Evolutionary conservation across 2,113 vertebrate species (phyloP).

Genomic region (Lepisosteus osseus): DNA sequence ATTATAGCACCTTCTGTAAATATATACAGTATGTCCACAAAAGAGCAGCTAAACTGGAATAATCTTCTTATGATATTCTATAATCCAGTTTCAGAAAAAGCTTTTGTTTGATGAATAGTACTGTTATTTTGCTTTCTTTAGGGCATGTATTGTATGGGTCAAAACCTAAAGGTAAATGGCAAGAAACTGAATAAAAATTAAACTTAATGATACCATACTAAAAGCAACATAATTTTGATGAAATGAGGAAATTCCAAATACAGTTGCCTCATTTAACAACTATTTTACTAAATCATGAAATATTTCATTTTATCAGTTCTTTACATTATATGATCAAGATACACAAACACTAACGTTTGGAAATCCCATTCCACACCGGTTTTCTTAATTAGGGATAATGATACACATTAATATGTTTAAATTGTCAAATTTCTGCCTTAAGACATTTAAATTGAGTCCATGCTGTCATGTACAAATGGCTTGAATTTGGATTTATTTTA

Average conservation of each 20-base stretch:
- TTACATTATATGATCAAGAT: too few species aligned
- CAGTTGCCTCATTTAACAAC: not conserved
- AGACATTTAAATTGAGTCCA: not conserved
- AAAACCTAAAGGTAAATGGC: too few species aligned
- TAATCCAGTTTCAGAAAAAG: too few species aligned
- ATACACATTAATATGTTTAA: too few species aligned
- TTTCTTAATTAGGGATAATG: too few species aligned
- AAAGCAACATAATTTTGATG: not conserved
- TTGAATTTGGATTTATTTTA: not conserved
- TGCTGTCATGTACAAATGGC: not conserved
- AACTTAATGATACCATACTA: not conserved
- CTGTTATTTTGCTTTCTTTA: too few species aligned
- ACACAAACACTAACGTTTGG: too few species aligned
- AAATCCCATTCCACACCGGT: too few species aligned
- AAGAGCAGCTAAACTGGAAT: not conserved
- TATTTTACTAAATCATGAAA: not conserved
- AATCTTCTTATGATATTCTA: not conserved
- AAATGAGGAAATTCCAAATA: too few species aligned
- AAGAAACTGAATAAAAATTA: not conserved
- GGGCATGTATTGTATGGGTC: too few species aligned
- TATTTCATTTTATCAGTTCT: not conserved
- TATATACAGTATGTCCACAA: not conserved
- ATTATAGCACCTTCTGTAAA: slow-evolving; percentile 10
- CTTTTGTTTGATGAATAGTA: too few species aligned
- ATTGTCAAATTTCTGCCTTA: not conserved